Percentiles rank a stretch among this genome's conserved stretches.
Evolutionary conservation across 2,797 vertebrate genomes (phyloP).

Genomic region (Heteromormyrus szaboi): DNA sequence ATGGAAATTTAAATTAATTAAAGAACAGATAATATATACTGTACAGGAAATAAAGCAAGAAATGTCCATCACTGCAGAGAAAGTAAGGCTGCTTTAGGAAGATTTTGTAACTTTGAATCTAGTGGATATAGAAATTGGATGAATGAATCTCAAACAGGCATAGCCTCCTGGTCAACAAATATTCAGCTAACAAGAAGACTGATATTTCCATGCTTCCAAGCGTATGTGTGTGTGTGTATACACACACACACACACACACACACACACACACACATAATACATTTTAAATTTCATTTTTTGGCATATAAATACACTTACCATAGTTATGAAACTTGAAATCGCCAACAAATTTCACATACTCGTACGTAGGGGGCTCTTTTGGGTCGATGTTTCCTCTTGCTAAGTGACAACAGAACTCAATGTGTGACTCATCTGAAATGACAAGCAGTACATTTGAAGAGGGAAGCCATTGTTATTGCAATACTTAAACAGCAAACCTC

Average conservation of each 20-base stretch:
- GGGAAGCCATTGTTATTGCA: neutral
- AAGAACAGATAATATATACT: neutral
- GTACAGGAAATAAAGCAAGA: neutral
- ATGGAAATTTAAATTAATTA: neutral
- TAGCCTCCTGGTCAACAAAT: neutral
- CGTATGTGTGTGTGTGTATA: no score
- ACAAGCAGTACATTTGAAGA: slow-evolving; percentile 17
- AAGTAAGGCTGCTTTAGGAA: neutral
- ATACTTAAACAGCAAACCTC: neutral
- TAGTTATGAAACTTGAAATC: slow-evolving; percentile 81
- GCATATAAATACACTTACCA: slow-evolving; percentile 62
- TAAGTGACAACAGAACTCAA: slow-evolving; percentile 91
- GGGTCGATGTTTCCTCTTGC: slow-evolving; percentile 72
- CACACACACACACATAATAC: neutral
- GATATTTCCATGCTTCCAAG: neutral
- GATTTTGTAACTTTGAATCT: neutral
- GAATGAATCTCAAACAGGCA: neutral
- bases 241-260: no score
- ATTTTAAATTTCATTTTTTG: neutral
- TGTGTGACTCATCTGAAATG: slow-evolving; percentile 69
- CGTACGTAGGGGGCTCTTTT: slow-evolving; percentile 68
- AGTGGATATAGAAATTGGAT: neutral
- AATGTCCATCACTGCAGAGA: neutral
- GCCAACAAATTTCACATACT: slow-evolving; percentile 88
- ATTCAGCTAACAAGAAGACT: neutral